A percentile compares a stretch with the other conserved stretches of the same genome.
Conservation (phyloP, 2,797 vertebrate genomes). For the Gobio occitaniae region DNA sequence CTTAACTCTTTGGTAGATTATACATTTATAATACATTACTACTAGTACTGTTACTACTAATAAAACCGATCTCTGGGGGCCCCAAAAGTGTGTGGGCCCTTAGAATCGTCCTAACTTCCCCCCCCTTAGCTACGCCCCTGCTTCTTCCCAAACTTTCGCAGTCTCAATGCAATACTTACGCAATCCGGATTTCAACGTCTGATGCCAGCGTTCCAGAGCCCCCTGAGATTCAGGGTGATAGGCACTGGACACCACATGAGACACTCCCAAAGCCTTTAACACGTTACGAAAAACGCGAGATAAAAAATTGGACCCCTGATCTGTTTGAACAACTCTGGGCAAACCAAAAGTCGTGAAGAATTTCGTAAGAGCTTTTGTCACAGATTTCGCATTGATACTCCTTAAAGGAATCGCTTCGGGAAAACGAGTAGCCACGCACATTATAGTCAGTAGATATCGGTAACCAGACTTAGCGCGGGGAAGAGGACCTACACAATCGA, state of each 20-base stretch:
- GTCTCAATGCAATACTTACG: neutral
- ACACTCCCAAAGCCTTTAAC: neutral
- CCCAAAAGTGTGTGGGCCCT: too few relatives aligned
- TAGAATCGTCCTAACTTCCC: too few relatives aligned
- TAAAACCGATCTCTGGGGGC: too few relatives aligned
- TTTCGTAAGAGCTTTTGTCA: neutral
- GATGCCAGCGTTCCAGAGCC: neutral
- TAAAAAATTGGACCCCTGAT: neutral
- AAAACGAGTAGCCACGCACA: neutral
- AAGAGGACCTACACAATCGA: neutral
- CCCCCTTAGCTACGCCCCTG: too few relatives aligned
- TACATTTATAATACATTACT: too few relatives aligned
- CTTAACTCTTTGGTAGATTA: too few relatives aligned
- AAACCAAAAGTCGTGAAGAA: neutral
- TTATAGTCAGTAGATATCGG: neutral
- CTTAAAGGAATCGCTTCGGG: neutral
- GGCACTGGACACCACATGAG: neutral
- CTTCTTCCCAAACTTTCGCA: neutral
- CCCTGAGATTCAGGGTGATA: neutral
- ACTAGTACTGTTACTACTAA: too few relatives aligned
- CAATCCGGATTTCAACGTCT: neutral
- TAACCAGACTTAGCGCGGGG: neutral
- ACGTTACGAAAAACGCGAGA: neutral
- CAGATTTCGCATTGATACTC: neutral
- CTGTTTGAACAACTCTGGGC: neutral